Evolutionary conservation across 2,888 invertebrate species (phyloP), one percentile per base, ranked within the genome.

Genomic region (Volucella zonaria): DNA sequence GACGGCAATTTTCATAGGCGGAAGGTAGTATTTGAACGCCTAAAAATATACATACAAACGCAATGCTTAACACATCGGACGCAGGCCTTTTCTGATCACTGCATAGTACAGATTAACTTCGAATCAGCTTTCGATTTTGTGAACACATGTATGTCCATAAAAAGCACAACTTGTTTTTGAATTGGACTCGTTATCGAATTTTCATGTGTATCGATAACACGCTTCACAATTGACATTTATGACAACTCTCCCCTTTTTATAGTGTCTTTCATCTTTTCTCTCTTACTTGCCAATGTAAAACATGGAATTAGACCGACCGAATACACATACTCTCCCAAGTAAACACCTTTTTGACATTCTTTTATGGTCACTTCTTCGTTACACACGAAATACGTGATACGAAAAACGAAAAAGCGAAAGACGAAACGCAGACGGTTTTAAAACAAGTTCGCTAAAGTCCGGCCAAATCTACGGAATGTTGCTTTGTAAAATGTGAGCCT

Each of bases 271-370:
- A 31, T 38, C 56, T 38, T 74, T 18, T 8, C 9, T n/a, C 18
- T 38, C 64, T 62, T 49, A 56, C 58, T 59, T 62, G 62, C 61
- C 31, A 40, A 31, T n/a, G 10, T 68, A 40, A 6, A 62, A 23
- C 18, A n/a, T 12, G 11, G 45, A 52, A 51, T 10, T 8, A 66
- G 66, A 15, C 23, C 42, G 71, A 85, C 51, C 59, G 66, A 23
- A 38, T 51, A 58, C 54, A 58, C 78, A 31, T 14, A 56, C 66
- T n/a, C 49, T 45, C 42, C 38, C 18, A 23, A 67, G 64, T 54
- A 79, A 70, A 74, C 78, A 66, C 31, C 59, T 12, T n/a, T 85
- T 76, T 85, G 85, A 85, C 85, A 81, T 81, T 85, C 68, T 67
- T 31, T 71, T 59, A 10, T 77, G 62, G 71, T 81, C 52, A 52